A percentile compares a stretch with the other conserved stretches of the same genome.
These are phyloP conservation scores for Muraenolepis orangiensis DNA, from an alignment of 2,797 vertebrate genomes.

Conservation along the genomic window DNA sequence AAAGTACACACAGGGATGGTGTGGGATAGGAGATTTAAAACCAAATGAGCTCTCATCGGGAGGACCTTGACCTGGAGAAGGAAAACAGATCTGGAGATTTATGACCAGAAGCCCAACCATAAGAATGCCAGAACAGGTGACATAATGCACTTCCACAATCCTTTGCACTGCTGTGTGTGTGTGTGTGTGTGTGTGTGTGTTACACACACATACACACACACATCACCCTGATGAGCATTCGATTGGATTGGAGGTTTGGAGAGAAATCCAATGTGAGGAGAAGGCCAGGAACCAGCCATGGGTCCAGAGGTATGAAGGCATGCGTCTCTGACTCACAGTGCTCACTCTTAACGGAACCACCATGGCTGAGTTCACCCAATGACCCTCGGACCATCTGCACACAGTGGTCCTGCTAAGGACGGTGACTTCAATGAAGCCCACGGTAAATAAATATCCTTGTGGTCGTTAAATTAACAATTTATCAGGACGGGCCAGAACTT, in stretches of 20 bases:
- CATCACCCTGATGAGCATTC: neutral
- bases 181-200: too few species aligned
- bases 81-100: constrained; percentile 34
- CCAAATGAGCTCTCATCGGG: constrained; percentile 31
- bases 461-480: neutral
- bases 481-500: neutral
- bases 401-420: neutral
- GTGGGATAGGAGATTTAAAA: constrained; percentile 29
- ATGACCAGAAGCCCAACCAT: constrained; percentile 24
- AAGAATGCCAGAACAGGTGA: constrained; percentile 29
- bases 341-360: neutral
- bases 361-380: neutral
- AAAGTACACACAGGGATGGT: constrained; percentile 14
- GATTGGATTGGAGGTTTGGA: too few species aligned
- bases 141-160: constrained; percentile 43
- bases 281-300: constrained; percentile 62
- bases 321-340: neutral
- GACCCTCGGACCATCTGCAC: neutral
- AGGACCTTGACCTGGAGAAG: constrained; percentile 27
- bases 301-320: constrained; percentile 18
- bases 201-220: too few species aligned
- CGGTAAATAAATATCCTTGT: neutral
- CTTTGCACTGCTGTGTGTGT: constrained; percentile 1
- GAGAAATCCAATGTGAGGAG: neutral
- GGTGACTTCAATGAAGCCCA: neutral